Evolutionary conservation across 2,888 invertebrate genomes (phyloP), one percentile per base, ranked within the genome.

Genomic region (Conistra vaccinii): DNA sequence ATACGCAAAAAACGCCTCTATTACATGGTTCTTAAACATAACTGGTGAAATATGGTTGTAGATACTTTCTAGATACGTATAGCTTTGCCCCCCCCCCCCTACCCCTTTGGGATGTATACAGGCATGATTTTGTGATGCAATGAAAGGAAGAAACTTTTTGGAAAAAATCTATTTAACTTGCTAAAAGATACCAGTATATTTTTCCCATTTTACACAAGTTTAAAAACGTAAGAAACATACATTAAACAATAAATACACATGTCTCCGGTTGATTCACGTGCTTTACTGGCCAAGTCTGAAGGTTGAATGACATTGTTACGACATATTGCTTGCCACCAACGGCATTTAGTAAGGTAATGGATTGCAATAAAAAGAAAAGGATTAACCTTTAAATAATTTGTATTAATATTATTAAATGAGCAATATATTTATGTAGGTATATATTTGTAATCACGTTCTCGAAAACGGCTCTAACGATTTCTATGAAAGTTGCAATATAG

Each of bases 221-320:
- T 60, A 29, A 42, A 55, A 48, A 45, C n/a, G 12, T 32, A 65
- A 32, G n/a, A 42, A 42, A 69, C 45, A 53, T 14, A 53, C 29
- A 32, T 42, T 69, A n/a, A 5, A 65, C 45, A 76, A 61, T 76
- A 69, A 76, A 76, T 65, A 39, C 60, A 45, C 51, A 17, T 60
- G 53, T 66, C 58, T 55, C 26, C 2, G 29, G 29, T 53, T 60
- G 69, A 77, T 76, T 69, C 61, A 77, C 35, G 26, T 6, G 17
- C 35, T 17, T 35, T 20, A 7, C 39, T 69, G 60, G 69, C 77
- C 69, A 76, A 77, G 20, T 45, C 35, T 65, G 51, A 76, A 66
- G 75, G 35, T 48, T 58, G 69, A 76, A 77, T 69, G 76, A 76
- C 69, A 65, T 65, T 69, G 29, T 65, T 69, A 45, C 35, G 26